Conservation (phyloP, 2,797 vertebrate genomes). For the Lutjanus argentimaculatus region DNA sequence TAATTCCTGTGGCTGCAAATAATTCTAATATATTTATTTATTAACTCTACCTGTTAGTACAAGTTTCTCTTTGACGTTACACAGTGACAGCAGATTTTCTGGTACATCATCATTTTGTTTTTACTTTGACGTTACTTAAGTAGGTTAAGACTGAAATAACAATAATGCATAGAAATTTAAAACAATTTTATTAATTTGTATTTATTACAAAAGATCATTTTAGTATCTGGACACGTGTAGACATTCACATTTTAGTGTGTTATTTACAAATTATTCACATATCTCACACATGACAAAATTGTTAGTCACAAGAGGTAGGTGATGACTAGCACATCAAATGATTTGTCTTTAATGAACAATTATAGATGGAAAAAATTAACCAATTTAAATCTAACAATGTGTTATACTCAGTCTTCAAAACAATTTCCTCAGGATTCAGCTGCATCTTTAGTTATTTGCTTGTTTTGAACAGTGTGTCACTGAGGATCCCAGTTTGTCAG, state of each 20-base stretch:
- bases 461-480: constrained; percentile 79
- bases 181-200: neutral
- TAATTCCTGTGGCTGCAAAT: neutral
- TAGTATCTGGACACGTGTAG: neutral
- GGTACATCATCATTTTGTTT: neutral
- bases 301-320: neutral
- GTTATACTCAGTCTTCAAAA: neutral
- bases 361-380: neutral
- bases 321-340: neutral
- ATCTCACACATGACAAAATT: neutral
- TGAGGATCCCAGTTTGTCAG: constrained; percentile 76
- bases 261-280: neutral
- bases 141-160: neutral
- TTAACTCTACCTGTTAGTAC: neutral
- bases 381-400: neutral
- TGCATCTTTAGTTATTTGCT: constrained; percentile 37
- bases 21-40: neutral
- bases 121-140: neutral
- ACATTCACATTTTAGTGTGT: neutral
- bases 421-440: neutral
- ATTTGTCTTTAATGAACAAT: neutral
- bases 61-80: neutral
- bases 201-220: neutral
- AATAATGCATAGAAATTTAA: neutral
- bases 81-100: neutral